Evolutionary conservation across 2,888 invertebrate genomes (phyloP), one percentile per base, ranked within the genome.

Genomic region (Ernsta delagoae): DNA sequence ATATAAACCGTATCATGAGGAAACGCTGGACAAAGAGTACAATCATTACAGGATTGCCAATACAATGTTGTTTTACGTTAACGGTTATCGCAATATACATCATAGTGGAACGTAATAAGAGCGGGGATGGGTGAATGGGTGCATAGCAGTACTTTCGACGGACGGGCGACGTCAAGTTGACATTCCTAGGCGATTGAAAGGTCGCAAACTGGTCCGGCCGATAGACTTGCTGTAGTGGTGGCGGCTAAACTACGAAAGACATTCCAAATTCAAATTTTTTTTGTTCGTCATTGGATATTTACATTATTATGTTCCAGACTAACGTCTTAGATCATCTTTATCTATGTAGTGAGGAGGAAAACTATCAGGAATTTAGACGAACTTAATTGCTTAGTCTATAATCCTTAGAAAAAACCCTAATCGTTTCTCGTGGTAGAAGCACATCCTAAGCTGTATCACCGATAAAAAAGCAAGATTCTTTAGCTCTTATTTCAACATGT

Each of bases 101-200:
- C 69, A 50, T 69, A 69, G 34, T 54, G 64, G 59, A 53, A 53
- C 5, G 50, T 59, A 70, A 57, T 63, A 72, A 72, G 67, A 56
- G 53, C 61, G 16, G 31, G 50, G 53, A 70, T 71, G 65, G 70
- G 75, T 78, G 69, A 61, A 63, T 50, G 59, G 12, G 39, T 8
- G 65, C 50, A 75, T 83, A 83, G 82, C 85, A 77, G 84, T 87
- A 83, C 86, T 86, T 84, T 86, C 81, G 79, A 81, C 53, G 53
- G 53, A 53, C 53, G 53, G 79, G 78, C 79, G 74, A 74, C 75
- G 74, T 74, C 75, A 75, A 73, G 80, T 80, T 83, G 83, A 83
- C 83, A 83, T 82, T 83, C 81, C 79, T 77, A 73, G 73, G 41
- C 73, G 78, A 81, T 79, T 79, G 83, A 82, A 83, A 83, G 83